Percentiles rank a stretch among this genome's conserved stretches.
Conservation (phyloP, 2,113 vertebrate species). For the Gnathonemus echidnorhynchus region DNA sequence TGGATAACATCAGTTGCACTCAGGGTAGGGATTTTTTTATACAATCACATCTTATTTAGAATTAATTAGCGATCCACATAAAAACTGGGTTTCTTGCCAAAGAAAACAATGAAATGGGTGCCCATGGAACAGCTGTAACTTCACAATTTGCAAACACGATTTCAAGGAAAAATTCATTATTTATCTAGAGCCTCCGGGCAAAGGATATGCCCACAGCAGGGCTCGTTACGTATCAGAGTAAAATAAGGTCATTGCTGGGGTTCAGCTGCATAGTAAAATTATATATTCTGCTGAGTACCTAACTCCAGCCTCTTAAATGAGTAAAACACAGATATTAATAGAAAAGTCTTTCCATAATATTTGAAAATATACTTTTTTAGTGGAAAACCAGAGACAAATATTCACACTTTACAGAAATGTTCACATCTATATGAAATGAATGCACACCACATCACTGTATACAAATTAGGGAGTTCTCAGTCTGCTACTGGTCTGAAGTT, state of each 20-base stretch:
- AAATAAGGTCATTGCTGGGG: conserved; percentile 49
- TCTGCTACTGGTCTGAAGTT: neutral
- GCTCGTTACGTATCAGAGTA: conserved; percentile 38
- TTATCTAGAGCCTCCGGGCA: conserved; percentile 58
- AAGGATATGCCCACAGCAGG: conserved; percentile 53
- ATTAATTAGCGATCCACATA: conserved; percentile 58
- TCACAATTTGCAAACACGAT: conserved; percentile 43
- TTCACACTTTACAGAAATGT: neutral
- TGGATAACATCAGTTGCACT: conserved; percentile 59
- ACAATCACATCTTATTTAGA: conserved; percentile 63
- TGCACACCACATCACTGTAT: neutral
- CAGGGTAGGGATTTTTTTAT: conserved; percentile 55
- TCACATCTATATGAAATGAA: neutral
- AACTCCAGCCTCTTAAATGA: conserved; percentile 20
- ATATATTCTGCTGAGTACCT: conserved; percentile 24
- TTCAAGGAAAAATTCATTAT: conserved; percentile 58
- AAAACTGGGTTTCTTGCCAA: conserved; percentile 48
- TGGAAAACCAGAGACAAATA: neutral
- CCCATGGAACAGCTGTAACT: conserved; percentile 53
- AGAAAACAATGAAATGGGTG: conserved; percentile 36
- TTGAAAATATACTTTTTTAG: neutral
- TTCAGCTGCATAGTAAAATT: conserved; percentile 37
- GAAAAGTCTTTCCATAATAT: neutral
- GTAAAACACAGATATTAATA: conserved; percentile 15
- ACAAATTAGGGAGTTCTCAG: neutral